phyloP scores from a whole-genome alignment of 2,797 vertebrate genomes.

The Trachops cirrhosus region DNA sequence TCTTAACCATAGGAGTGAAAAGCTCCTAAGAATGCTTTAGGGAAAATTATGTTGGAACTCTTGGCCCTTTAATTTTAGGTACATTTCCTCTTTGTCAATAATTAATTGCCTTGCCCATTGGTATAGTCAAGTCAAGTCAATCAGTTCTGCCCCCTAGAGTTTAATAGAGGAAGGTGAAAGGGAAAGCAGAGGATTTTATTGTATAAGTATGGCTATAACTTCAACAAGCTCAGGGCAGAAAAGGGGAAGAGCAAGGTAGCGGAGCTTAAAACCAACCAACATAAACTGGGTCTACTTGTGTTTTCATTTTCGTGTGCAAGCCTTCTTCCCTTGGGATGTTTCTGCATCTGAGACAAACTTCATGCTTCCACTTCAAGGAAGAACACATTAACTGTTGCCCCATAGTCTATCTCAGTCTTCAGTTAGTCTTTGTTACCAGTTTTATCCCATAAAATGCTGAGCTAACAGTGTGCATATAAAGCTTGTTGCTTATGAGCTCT shows the following conservation, averaged over 20 bases:
- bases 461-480: neutral
- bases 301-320: neutral
- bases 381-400: neutral
- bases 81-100: neutral
- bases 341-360: neutral
- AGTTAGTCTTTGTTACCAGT: neutral
- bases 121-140: neutral
- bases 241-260: neutral
- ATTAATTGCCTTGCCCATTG: neutral
- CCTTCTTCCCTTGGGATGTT: neutral
- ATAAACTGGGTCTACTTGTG: neutral
- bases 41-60: conserved; percentile 7
- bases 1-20: conserved; percentile 9
- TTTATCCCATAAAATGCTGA: neutral
- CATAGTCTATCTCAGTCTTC: neutral
- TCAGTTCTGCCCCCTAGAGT: conserved; percentile 35
- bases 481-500: neutral
- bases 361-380: neutral
- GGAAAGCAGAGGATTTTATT: neutral
- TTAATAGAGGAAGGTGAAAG: neutral
- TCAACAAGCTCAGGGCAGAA: neutral
- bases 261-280: neutral
- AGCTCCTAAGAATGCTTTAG: neutral
- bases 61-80: neutral
- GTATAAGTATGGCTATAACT: neutral